Base-by-base conservation (phyloP, 2,113 vertebrate species). In the Psittacula cyanocephala region DNA sequence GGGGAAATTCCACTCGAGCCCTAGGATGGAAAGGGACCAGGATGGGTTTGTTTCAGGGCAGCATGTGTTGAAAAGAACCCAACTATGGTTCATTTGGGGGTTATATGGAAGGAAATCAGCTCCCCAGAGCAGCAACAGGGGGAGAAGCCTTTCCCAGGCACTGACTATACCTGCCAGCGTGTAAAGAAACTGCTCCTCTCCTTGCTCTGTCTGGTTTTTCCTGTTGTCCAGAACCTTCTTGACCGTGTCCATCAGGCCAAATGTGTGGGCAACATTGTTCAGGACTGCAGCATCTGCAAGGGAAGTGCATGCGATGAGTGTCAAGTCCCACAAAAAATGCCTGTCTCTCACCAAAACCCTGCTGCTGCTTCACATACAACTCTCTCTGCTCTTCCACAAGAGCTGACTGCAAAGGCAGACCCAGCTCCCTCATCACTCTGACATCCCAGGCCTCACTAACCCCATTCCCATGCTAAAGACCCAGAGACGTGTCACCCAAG, bases 181-280 rank as follows among this genome's bases (percentile, higher is more conserved):
- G 94, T 97, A 98, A 83, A 99, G 98, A 94, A 98, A 96, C 41
- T 99, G 98, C 62, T 99, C 99, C 93, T 99, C 99, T 96, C 98
- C 98, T 69, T 99, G 98, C 86, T 99, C 99, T 6, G 98, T 98
- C 97, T 99, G 98, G 97, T 98, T 98, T 95, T 97, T 98, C 94
- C 98, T 98, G 96, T 97, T 98, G 93, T 98, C 98, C 98, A 99
- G 96, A 87, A 99, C 98, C 96, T 98, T 99, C 97, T 99, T 99
- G 89, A 99, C 98, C 0, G 98, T 98, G 97, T 99, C 99, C 88
- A 99, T 98, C 28, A 99, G 97, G 78, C 99, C 98, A 95, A 99
- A 99, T 4, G 99, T 99, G 87, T 99, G 99, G 47, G 99, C 98
- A 3, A 99, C 98, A 4, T 99, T 99, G 97, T 99, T 99, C 94